phyloP scores from a whole-genome alignment of 2,888 invertebrate genomes.

The Megamerina dolium region DNA sequence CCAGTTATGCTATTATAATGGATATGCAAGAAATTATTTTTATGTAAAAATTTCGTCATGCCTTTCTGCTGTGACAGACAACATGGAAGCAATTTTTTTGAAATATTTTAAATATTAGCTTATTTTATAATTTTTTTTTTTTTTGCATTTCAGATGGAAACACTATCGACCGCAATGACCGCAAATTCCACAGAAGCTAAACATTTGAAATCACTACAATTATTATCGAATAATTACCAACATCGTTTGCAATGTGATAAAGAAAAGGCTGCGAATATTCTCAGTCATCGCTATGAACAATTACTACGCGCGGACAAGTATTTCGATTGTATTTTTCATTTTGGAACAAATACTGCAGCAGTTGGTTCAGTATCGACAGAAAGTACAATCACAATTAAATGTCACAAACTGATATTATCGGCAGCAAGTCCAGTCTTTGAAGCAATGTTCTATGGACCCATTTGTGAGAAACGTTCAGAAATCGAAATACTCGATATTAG shows the following conservation, averaged over 20 bases:
- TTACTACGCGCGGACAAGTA: conserved; percentile 39
- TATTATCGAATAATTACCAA: too few relatives aligned
- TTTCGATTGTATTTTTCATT: conserved; percentile 43
- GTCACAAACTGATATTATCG: conserved; percentile 73
- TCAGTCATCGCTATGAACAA: conserved; percentile 41
- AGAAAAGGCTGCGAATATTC: conserved; percentile 17
- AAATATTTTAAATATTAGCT: too few relatives aligned
- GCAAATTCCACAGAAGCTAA: too few relatives aligned
- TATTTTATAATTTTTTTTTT: not conserved
- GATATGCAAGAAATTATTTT: too few relatives aligned
- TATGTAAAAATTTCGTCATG: too few relatives aligned
- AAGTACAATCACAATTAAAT: too few relatives aligned
- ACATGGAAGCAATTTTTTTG: too few relatives aligned
- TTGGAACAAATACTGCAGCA: conserved; percentile 37
- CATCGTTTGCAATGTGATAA: too few relatives aligned
- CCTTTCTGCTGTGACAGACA: too few relatives aligned
- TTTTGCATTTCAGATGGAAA: conserved; percentile 20
- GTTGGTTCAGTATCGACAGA: too few relatives aligned
- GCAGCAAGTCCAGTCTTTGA: conserved; percentile 85
- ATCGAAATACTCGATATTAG: conserved; percentile 49
- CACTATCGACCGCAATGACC: conserved; percentile 13
- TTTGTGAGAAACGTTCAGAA: conserved; percentile 48
- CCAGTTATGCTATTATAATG: too few relatives aligned
- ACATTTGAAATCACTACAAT: too few relatives aligned
- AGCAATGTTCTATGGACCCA: conserved; percentile 79